phyloP scores from a whole-genome alignment of 2,888 invertebrate genomes.

The Julus scanicus region DNA sequence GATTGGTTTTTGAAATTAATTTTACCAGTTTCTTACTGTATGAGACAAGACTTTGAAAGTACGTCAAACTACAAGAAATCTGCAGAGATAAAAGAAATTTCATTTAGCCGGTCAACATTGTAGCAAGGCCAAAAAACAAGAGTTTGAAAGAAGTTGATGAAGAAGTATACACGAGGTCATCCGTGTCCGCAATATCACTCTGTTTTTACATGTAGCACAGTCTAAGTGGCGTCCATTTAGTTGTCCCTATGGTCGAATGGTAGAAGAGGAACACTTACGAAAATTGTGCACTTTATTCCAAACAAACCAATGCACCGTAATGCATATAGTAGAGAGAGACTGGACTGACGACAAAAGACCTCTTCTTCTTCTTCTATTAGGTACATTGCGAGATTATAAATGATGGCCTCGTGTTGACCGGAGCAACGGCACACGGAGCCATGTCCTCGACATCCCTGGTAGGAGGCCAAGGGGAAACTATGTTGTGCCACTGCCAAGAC shows the following conservation, averaged over 20 bases:
- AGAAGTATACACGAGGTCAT: not conserved
- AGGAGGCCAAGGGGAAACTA: slow-evolving; percentile 37
- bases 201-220: not conserved
- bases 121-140: not conserved
- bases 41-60: not conserved
- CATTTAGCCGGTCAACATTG: not conserved
- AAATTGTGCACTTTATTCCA: slow-evolving; percentile 37
- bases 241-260: not conserved
- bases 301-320: not conserved
- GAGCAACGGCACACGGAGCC: slow-evolving; percentile 23
- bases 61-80: not conserved
- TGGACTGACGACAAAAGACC: not conserved
- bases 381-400: not conserved
- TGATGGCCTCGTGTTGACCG: slow-evolving; percentile 34
- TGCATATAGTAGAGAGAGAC: not conserved
- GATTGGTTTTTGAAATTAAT: too few relatives aligned
- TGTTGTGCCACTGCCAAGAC: slow-evolving; percentile 16
- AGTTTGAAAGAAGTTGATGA: not conserved
- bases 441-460: slow-evolving; percentile 45
- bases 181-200: not conserved
- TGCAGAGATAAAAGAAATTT: not conserved
- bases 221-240: slow-evolving; percentile 42
- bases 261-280: slow-evolving; percentile 4
- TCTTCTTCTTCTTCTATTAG: not conserved
- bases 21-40: too few relatives aligned